Percentiles rank a stretch among this genome's conserved stretches.
These are phyloP conservation scores for Antheraea pernyi DNA, from an alignment of 1,140 invertebrate genomes.

Conservation along the genomic window DNA sequence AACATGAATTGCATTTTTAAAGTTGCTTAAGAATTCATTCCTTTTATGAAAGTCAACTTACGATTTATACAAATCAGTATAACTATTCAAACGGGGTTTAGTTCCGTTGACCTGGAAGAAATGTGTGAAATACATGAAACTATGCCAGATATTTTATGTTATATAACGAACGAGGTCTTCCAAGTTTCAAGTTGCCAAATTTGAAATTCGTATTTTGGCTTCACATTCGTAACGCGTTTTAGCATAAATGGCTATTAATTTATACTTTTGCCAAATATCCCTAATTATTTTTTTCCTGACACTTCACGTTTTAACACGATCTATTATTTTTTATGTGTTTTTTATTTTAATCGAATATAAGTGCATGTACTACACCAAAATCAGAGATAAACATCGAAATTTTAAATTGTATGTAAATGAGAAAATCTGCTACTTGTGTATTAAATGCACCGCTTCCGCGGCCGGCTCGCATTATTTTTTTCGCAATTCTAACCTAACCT, in stretches of 20 bases:
- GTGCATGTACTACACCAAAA: too few species aligned
- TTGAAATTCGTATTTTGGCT: slow-evolving; percentile 17
- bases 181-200: slow-evolving; percentile 18
- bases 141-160: slow-evolving; percentile 7
- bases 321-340: neutral
- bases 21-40: neutral
- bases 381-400: too few species aligned
- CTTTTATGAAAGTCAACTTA: neutral
- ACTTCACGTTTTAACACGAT: neutral
- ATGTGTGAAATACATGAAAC: slow-evolving; percentile 5
- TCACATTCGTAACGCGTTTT: slow-evolving; percentile 10
- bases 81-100: neutral
- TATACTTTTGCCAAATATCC: slow-evolving; percentile 10
- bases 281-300: neutral
- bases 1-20: neutral
- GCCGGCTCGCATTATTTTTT: too few species aligned
- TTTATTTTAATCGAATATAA: neutral
- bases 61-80: neutral
- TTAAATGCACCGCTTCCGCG: too few species aligned
- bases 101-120: slow-evolving; percentile 9
- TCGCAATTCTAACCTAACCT: too few species aligned
- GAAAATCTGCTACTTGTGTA: too few species aligned
- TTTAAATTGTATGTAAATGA: too few species aligned
- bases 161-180: slow-evolving; percentile 2
- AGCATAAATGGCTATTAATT: slow-evolving; percentile 9